phyloP scores from a whole-genome alignment of 2,888 invertebrate genomes.

The Drosophila mimetica region DNA sequence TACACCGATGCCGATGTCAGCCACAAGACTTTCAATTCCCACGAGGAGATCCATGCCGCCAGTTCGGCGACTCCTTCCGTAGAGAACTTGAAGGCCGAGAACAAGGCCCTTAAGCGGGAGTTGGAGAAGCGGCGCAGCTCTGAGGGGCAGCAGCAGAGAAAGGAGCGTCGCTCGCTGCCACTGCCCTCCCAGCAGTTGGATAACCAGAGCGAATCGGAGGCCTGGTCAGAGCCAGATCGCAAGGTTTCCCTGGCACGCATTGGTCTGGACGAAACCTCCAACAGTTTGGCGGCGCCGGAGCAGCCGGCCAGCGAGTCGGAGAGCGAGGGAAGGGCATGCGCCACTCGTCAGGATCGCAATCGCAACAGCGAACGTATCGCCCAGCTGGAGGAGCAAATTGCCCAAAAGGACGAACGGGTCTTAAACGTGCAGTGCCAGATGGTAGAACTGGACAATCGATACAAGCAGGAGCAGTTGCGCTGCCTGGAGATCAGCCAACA shows the following conservation, averaged over 20 bases:
- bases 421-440: conserved; percentile 82
- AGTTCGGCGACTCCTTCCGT: conserved; percentile 37
- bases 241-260: conserved; percentile 92
- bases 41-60: conserved; percentile 69
- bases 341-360: conserved; percentile 65
- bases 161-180: conserved; percentile 82
- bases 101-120: conserved; percentile 77
- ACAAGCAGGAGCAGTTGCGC: conserved; percentile 81
- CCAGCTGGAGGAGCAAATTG: conserved; percentile 84
- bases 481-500: conserved; percentile 75
- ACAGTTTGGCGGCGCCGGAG: conserved; percentile 49
- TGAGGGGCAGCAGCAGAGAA: conserved; percentile 67
- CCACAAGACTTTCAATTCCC: conserved; percentile 78
- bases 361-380: conserved; percentile 84
- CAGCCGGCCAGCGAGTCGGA: conserved; percentile 73
- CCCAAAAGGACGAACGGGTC: conserved; percentile 84
- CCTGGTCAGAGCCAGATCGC: conserved; percentile 94
- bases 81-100: conserved; percentile 77
- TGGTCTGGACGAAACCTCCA: conserved; percentile 86
- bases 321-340: conserved; percentile 79
- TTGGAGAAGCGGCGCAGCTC: conserved; percentile 67
- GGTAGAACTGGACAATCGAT: conserved; percentile 82
- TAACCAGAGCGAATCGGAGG: conserved; percentile 89
- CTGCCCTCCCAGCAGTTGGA: conserved; percentile 62
- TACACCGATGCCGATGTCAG: conserved; percentile 61